Conservation (phyloP, 2,797 vertebrate genomes). For the Lacerta bilineata region DNA sequence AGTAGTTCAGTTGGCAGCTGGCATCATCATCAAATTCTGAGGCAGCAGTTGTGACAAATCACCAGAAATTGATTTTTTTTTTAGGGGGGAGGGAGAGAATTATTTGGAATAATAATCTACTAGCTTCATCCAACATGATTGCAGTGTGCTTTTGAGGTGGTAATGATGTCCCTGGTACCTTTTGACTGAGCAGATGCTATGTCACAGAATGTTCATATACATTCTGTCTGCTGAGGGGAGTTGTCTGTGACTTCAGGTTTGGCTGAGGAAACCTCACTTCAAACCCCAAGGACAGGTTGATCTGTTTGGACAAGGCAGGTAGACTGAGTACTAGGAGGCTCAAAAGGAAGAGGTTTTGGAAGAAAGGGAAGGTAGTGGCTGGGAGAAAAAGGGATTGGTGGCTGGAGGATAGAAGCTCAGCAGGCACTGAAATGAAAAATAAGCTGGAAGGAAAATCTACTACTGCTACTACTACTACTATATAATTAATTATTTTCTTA, state of each 20-base stretch:
- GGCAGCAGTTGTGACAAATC: background rate
- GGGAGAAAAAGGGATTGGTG: background rate
- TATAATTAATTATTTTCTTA: no score
- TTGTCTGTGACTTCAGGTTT: background rate
- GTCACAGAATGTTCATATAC: background rate
- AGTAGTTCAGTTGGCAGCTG: background rate
- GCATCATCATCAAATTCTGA: background rate
- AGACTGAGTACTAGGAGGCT: background rate
- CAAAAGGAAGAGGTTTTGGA: background rate
- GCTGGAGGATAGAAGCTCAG: background rate
- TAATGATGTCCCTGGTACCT: background rate
- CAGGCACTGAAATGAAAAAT: background rate
- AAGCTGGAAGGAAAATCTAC: background rate
- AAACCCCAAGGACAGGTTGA: background rate
- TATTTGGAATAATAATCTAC: background rate
- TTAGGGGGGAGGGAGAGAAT: no score
- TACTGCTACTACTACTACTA: no score
- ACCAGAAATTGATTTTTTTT: background rate
- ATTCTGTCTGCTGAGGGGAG: background rate
- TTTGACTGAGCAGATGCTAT: background rate
- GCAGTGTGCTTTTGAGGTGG: background rate
- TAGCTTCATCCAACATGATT: background rate
- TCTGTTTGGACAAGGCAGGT: background rate
- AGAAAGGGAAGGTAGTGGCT: background rate
- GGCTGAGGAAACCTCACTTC: background rate